Base-by-base conservation (phyloP, 2,113 vertebrate species). In the Psilopsiagon aurifrons region DNA sequence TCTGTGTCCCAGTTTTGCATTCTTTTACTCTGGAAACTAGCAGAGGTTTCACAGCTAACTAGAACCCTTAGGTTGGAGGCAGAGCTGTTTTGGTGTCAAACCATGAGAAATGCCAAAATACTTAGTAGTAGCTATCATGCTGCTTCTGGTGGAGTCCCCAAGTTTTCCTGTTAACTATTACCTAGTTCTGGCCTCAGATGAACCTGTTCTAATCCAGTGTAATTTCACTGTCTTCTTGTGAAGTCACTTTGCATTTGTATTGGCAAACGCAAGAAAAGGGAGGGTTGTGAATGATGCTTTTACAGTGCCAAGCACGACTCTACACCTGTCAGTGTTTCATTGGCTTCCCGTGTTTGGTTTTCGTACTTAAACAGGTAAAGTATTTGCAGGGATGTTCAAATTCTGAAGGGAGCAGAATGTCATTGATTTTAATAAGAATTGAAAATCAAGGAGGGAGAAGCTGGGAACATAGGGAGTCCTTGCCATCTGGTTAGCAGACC, bases 401-500 rank as follows among this genome's bases (percentile, higher is more conserved):
- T 92, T 78, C 49, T 76, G 57, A 79, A 62, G 44, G 49, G 41
- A 94, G 52, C 22, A 63, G 49, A 73, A 76, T 84, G 37, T 86
- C 47, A 37, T 8, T 82, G 80, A 64, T 84, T 82, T 91, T 78
- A 64, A 44, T 89, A 41, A 25, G 33, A 86, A 60, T 10, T 62
- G 73, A 54, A 93, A 92, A 86, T 49, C 6, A 23, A 31, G 15
- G 47, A 68, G 33, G 41, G 73, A 85, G 43, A 71, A 86, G 7
- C 47, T 86, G 59, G 35, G 28, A 91, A n/a, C 20, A 24, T 8
- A 49, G 25, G 33, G 43, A 29, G 31, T 60, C 57, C 35, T 82
- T 87, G 41, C 66, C 88, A 94, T 93, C 83, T 94, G 95, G 49
- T 94, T 79, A 87, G 70, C 94, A 95, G 88, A 84, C 19, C 52